phyloP scores from a whole-genome alignment of 2,888 invertebrate species.

The Microchrysa polita region DNA sequence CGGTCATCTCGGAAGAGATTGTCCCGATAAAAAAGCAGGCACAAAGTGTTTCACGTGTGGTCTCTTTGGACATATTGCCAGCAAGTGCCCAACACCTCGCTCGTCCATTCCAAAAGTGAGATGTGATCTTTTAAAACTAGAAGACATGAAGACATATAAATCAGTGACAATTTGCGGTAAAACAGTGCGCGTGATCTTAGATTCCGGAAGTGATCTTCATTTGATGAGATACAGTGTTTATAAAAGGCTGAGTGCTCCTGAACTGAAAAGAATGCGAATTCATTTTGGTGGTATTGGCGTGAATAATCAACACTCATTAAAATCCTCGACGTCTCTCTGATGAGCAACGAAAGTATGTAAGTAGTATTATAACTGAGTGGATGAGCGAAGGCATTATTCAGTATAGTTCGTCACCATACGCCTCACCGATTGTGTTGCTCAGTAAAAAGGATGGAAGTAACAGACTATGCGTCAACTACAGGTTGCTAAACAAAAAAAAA shows the following conservation, averaged over 20 bases:
- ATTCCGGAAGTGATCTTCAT: slow-evolving; percentile 39
- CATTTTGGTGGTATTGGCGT: neutral
- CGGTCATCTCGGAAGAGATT: slow-evolving; percentile 25
- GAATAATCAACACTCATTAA: neutral
- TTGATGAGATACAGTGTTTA: slow-evolving; percentile 30
- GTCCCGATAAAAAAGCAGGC: slow-evolving; percentile 29
- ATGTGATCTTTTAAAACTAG: neutral
- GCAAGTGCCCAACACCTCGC: slow-evolving; percentile 6
- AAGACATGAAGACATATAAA: slow-evolving; percentile 26
- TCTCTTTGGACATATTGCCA: slow-evolving; percentile 28
- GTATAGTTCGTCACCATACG: slow-evolving; percentile 55
- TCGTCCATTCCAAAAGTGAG: neutral
- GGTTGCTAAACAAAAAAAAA: slow-evolving; percentile 56
- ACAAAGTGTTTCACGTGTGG: slow-evolving; percentile 34
- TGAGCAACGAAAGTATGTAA: slow-evolving; percentile 14
- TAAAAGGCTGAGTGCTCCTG: slow-evolving; percentile 37
- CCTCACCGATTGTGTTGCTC: slow-evolving; percentile 52
- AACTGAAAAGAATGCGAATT: neutral
- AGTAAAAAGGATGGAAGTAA: slow-evolving; percentile 47
- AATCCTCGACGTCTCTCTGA: slow-evolving; percentile 20
- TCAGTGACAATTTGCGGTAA: slow-evolving; percentile 10
- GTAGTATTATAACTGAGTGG: slow-evolving; percentile 50
- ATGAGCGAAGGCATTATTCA: slow-evolving; percentile 54
- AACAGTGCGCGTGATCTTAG: slow-evolving; percentile 19
- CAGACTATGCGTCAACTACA: slow-evolving; percentile 58